Percentiles rank a stretch among this genome's conserved stretches.
These are phyloP conservation scores for Hedya salicella DNA, from an alignment of 2,888 invertebrate species.

Conservation along the genomic window DNA sequence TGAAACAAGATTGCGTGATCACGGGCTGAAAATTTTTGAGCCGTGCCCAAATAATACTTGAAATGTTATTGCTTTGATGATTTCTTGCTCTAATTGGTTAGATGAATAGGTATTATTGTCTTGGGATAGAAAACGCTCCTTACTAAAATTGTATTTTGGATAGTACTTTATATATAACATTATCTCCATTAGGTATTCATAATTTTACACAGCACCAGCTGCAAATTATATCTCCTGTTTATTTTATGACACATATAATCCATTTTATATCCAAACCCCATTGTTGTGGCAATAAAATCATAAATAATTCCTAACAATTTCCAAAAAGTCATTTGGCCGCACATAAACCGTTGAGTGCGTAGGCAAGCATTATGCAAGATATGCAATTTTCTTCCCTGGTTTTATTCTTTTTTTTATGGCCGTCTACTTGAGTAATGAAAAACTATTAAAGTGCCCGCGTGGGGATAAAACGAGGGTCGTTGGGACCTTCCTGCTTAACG, in stretches of 20 bases:
- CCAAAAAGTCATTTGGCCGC: slow-evolving; percentile 27
- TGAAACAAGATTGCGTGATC: no score
- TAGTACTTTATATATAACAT: no score
- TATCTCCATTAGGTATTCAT: neutral
- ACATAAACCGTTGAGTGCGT: slow-evolving; percentile 32
- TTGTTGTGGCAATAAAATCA: slow-evolving; percentile 37
- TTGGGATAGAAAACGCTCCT: no score
- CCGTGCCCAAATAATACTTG: no score
- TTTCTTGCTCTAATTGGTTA: no score
- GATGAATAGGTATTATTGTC: no score
- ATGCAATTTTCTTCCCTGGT: slow-evolving; percentile 47
- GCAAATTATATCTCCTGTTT: slow-evolving; percentile 2
- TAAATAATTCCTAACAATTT: slow-evolving; percentile 40
- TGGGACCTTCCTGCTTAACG: slow-evolving; percentile 44
- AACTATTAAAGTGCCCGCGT: slow-evolving; percentile 47
- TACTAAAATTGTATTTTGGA: no score
- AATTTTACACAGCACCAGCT: slow-evolving; percentile 15
- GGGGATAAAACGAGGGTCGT: slow-evolving; percentile 45
- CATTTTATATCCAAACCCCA: slow-evolving; percentile 8
- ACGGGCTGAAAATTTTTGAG: no score
- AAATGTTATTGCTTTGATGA: no score
- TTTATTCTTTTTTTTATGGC: slow-evolving; percentile 46
- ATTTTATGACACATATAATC: slow-evolving; percentile 19
- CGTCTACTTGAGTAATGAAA: slow-evolving; percentile 49
- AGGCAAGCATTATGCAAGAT: slow-evolving; percentile 45